phyloP scores from a whole-genome alignment of 30 jellyfish, hydroid and myxozoan genomes.

The Cassiopea xamachana region DNA sequence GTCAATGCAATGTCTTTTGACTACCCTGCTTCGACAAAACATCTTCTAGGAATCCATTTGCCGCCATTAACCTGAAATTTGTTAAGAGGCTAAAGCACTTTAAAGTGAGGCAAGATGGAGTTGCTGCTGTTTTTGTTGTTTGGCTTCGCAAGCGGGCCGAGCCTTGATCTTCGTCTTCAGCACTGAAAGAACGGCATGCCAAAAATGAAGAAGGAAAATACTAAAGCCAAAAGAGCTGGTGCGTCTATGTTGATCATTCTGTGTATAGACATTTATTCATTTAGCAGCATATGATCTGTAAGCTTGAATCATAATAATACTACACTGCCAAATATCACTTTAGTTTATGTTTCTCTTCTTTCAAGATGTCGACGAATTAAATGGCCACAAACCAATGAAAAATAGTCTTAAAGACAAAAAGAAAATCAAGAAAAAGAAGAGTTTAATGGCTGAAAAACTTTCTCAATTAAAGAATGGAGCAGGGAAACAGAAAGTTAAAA shows the following conservation, averaged over 20 bases:
- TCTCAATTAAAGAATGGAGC: constrained; percentile 43
- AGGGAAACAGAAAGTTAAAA: constrained; percentile 56
- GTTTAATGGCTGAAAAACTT: constrained; percentile 16
- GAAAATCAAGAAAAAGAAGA: constrained; percentile 54
- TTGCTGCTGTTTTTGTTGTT: background rate
- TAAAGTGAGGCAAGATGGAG: background rate
- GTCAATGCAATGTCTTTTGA: background rate
- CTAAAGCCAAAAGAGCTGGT: constrained; percentile 48
- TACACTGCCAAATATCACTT: background rate
- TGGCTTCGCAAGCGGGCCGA: background rate
- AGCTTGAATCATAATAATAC: too few species aligned
- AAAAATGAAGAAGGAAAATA: constrained; percentile 66
- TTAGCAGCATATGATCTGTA: too few species aligned
- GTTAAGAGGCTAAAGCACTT: background rate
- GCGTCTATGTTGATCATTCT: background rate
- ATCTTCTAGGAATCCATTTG: background rate
- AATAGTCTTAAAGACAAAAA: constrained; percentile 35
- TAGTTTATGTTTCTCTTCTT: background rate
- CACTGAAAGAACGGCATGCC: constrained; percentile 40
- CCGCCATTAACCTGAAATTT: background rate
- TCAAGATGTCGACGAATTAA: constrained; percentile 36
- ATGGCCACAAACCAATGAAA: constrained; percentile 60
- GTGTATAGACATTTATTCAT: too few species aligned
- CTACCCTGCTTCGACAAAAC: background rate
- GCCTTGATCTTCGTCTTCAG: background rate